Evolutionary conservation across 1,140 invertebrate species (phyloP), one percentile per base, ranked within the genome.

Genomic region (Eurytemora carolleeae): DNA sequence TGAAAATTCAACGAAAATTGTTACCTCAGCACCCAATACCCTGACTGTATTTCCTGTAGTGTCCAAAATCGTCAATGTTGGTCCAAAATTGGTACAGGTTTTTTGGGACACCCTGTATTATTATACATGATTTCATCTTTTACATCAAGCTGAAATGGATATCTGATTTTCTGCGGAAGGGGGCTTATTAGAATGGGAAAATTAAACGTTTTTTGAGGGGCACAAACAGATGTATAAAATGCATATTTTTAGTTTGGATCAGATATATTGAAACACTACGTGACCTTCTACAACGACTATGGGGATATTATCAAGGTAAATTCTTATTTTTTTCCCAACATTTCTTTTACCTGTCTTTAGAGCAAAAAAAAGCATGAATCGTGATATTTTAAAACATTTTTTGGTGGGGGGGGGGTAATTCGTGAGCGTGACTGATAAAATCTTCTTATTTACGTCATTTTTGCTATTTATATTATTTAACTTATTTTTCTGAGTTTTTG

Each of bases 251-350:
- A 44, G 31, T 44, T 85, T 65, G 91, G 89, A 18, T 85, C 89
- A 1, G 88, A 93, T 72, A 86, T 98, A 61, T 94, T 98, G 71
- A 92, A 95, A 72, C 87, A 97, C 73, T 97, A 98, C 72, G 89
- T 96, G 57, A 95, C 22, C 20, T 58, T 25, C 23, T 61, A 61
- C 24, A 21, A 58, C 24, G 25, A 98, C 72, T 98, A 96, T 76
- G 95, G 95, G n/a, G 95, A 98, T 72, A 99, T 99, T 59, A 96
- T 99, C 58, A 98, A 98, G 76, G 84, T 86, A 15, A 44, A 12
- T 44, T 7, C 7, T 44, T 44, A 44, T 44, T 44, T 44, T 12
- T 44, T 44, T 44, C 7, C n/a, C n/a, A n/a, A 7, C 7, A 12
- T n/a, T 12, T 44, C 7, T 44, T n/a, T 12, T 44, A 44, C 7